Evolutionary conservation across 1,140 invertebrate species (phyloP).

Genomic region (Sarcophaga bullata): DNA sequence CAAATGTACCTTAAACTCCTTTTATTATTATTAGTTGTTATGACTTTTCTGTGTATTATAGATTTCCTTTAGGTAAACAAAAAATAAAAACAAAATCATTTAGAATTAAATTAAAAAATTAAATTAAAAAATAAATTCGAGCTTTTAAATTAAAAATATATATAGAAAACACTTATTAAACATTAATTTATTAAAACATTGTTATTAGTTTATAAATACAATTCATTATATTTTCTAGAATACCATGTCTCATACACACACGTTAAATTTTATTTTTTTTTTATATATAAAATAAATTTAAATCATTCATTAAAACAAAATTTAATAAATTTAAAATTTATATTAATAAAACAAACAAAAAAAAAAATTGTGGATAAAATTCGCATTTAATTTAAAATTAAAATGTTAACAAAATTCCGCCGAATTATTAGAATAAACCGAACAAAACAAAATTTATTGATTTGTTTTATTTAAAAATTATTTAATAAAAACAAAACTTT

Average conservation of each 20-base stretch:
- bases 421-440: conserved; percentile 42
- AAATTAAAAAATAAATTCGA: no score
- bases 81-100: no score
- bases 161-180: neutral
- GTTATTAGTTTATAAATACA: conserved; percentile 8
- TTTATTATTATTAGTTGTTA: no score
- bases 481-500: conserved; percentile 12
- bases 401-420: conserved; percentile 40
- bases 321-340: conserved; percentile 1
- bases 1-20: no score
- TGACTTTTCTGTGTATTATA: no score
- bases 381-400: conserved; percentile 60
- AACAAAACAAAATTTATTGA: conserved; percentile 41
- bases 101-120: no score
- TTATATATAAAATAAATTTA: neutral
- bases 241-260: no score
- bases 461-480: conserved; percentile 23
- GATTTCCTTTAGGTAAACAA: no score
- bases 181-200: neutral
- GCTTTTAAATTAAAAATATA: neutral
- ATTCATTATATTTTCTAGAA: no score
- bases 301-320: conserved; percentile 1
- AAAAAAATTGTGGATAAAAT: conserved; percentile 62
- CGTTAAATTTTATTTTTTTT: neutral
- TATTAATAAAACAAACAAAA: conserved; percentile 31